Percentiles rank a stretch among this genome's conserved stretches.
These are phyloP conservation scores for Sesia bembeciformis DNA, from an alignment of 2,888 invertebrate species.

Conservation along the genomic window DNA sequence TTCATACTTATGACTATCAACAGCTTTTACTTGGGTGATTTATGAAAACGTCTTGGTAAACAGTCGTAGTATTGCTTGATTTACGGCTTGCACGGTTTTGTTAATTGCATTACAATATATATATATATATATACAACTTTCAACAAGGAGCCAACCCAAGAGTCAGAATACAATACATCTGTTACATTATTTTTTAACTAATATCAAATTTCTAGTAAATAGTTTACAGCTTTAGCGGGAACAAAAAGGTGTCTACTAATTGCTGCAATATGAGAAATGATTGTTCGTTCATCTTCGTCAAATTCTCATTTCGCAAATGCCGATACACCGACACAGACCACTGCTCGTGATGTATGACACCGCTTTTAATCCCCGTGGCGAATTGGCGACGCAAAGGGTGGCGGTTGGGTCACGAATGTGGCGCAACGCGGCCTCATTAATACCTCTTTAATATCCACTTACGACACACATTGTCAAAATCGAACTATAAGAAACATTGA, in stretches of 20 bases:
- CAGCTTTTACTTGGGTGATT: background rate
- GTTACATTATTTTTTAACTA: too few species aligned
- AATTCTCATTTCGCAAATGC: conserved; percentile 9
- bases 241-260: too few species aligned
- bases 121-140: too few species aligned
- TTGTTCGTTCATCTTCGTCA: background rate
- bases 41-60: background rate
- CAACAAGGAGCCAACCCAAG: too few species aligned
- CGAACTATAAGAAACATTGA: background rate
- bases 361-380: conserved; percentile 31
- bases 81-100: too few species aligned
- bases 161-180: too few species aligned
- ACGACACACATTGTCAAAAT: conserved; percentile 1
- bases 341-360: conserved; percentile 13
- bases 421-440: conserved; percentile 28
- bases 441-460: conserved; percentile 9
- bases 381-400: conserved; percentile 35
- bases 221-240: too few species aligned
- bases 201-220: too few species aligned
- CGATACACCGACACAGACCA: conserved; percentile 2
- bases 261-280: too few species aligned
- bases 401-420: conserved; percentile 28
- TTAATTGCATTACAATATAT: too few species aligned
- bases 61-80: background rate
- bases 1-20: conserved; percentile 1